A percentile compares a stretch with the other conserved stretches of the same genome.
Conservation (phyloP, 2,797 vertebrate species). For the Simalia tracyae region DNA sequence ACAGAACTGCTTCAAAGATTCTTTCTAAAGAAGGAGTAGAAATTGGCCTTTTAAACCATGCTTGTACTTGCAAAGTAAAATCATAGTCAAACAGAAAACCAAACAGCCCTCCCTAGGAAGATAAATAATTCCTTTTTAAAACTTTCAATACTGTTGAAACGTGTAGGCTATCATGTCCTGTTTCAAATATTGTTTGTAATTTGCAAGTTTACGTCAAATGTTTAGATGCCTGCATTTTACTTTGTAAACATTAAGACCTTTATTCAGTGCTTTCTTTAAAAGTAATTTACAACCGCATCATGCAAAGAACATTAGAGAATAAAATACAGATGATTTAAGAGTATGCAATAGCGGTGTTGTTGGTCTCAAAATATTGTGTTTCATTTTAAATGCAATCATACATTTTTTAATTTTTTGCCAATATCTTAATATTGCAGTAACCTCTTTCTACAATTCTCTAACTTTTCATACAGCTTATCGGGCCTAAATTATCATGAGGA, state of each 20-base stretch:
- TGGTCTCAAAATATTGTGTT: conserved; percentile 8
- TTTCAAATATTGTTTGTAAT: conserved; percentile 24
- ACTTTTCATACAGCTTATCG: neutral
- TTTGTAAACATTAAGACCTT: conserved; percentile 41
- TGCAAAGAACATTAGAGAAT: conserved; percentile 25
- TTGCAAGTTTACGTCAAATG: conserved; percentile 9
- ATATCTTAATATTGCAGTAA: neutral
- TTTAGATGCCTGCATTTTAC: conserved; percentile 34
- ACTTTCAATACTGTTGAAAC: neutral
- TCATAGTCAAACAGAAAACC: neutral
- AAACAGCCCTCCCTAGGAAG: neutral
- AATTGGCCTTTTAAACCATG: neutral
- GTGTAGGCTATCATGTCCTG: neutral
- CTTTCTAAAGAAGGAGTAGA: neutral
- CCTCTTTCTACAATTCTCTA: neutral
- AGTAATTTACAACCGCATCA: conserved; percentile 33
- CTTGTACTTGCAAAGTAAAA: neutral
- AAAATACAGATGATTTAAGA: conserved; percentile 29
- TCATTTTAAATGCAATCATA: neutral
- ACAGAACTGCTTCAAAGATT: neutral
- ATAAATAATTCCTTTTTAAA: neutral
- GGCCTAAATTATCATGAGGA: neutral
- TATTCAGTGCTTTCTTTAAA: conserved; percentile 35
- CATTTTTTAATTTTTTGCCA: neutral
- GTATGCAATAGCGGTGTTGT: neutral